Evolutionary conservation across 2,888 invertebrate genomes (phyloP).

Genomic region (Meandrusa payeni): DNA sequence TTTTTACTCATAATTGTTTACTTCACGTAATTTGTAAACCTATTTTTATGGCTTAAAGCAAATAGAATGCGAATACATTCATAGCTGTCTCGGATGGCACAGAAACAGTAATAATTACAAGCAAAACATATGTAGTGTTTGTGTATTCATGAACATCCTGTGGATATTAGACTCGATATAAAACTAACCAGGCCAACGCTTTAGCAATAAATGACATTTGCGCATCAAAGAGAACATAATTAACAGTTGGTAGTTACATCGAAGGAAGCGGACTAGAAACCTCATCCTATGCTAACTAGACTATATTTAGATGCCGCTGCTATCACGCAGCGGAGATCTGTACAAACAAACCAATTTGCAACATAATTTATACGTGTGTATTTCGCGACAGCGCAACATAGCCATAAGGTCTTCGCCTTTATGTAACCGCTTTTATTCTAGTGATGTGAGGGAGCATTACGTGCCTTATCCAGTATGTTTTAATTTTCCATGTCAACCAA

Average conservation of each 20-base stretch:
- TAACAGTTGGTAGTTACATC: slow-evolving; percentile 4
- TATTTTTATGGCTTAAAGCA: too few relatives aligned
- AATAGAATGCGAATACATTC: too few relatives aligned
- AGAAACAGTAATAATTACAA: slow-evolving; percentile 13
- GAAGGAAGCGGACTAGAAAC: slow-evolving; percentile 26
- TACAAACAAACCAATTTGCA: slow-evolving; percentile 61
- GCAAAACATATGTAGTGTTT: slow-evolving; percentile 18
- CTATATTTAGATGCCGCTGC: slow-evolving; percentile 44
- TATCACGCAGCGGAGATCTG: slow-evolving; percentile 44
- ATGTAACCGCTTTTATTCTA: slow-evolving; percentile 33
- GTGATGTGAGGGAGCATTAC: slow-evolving; percentile 28
- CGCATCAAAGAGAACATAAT: slow-evolving; percentile 19
- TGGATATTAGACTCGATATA: slow-evolving; percentile 2
- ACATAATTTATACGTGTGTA: slow-evolving; percentile 46
- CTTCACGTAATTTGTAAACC: too few relatives aligned
- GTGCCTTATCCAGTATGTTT: slow-evolving; percentile 10
- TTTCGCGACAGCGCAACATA: slow-evolving; percentile 22
- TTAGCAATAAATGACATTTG: slow-evolving; percentile 14
- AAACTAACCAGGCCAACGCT: slow-evolving; percentile 5
- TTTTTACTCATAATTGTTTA: too few relatives aligned
- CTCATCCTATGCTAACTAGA: slow-evolving; percentile 42
- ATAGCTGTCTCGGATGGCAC: too few relatives aligned
- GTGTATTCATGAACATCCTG: slow-evolving; percentile 3
- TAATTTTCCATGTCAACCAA: slow-evolving; percentile 18
- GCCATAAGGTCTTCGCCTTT: slow-evolving; percentile 48